phyloP scores from a whole-genome alignment of 2,888 invertebrate species.

The Nomada fabriciana region DNA sequence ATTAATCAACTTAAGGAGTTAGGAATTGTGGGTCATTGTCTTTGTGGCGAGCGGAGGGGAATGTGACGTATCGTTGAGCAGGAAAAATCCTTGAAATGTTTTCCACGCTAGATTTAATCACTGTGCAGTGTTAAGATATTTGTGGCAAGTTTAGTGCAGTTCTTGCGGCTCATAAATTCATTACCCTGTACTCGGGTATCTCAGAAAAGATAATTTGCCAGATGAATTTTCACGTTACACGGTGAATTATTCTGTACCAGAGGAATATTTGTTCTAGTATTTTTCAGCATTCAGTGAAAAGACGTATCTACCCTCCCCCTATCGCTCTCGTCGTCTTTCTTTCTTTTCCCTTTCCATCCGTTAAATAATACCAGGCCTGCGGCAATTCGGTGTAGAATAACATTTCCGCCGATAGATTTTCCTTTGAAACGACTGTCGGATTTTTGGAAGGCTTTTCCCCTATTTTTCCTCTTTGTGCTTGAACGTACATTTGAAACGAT shows the following conservation, averaged over 20 bases:
- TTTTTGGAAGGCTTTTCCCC: not conserved
- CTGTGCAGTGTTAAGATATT: too few species aligned
- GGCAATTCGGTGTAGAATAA: not conserved
- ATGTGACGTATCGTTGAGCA: too few species aligned
- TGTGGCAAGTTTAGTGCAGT: too few species aligned
- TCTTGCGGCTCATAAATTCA: too few species aligned
- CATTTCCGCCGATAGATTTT: not conserved
- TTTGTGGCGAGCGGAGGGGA: not conserved
- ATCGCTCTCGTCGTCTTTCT: not conserved
- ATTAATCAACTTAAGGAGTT: not conserved
- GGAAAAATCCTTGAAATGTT: too few species aligned
- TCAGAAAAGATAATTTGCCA: too few species aligned
- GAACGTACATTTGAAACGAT: not conserved
- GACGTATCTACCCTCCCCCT: not conserved
- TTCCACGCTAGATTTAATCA: too few species aligned
- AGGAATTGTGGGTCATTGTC: conserved; percentile 1
- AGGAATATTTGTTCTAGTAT: too few species aligned
- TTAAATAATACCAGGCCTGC: not conserved
- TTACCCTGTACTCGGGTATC: too few species aligned
- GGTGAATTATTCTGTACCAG: not conserved
- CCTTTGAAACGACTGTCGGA: not conserved
- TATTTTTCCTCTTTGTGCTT: not conserved
- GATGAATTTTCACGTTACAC: too few species aligned
- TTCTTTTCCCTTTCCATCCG: not conserved
- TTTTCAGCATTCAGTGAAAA: not conserved